Percentiles rank a stretch among this genome's conserved stretches.
phyloP scores from a whole-genome alignment of 2,113 vertebrate genomes.

The Macquaria ambigua region DNA sequence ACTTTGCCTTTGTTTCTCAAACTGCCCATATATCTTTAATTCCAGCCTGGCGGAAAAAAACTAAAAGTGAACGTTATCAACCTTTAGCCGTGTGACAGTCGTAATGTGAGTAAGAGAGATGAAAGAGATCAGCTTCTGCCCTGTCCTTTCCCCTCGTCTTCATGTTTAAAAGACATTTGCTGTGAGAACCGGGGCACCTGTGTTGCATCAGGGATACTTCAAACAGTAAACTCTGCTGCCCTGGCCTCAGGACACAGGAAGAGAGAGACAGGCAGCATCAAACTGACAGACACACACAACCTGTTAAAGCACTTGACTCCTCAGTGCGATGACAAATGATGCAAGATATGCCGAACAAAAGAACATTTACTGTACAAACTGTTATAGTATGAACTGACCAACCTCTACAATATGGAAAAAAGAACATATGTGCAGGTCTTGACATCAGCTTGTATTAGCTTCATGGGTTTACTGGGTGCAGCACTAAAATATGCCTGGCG shows the following conservation, averaged over 20 bases:
- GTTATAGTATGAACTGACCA: not conserved
- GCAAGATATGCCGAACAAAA: conserved; percentile 29
- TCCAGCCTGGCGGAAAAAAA: not conserved
- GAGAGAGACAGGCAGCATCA: conserved; percentile 33
- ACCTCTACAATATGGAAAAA: not conserved
- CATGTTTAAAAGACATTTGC: conserved; percentile 52
- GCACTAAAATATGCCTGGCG: conserved; percentile 36
- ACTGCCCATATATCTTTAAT: not conserved
- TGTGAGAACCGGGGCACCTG: conserved; percentile 59
- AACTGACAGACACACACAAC: conserved; percentile 32
- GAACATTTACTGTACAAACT: conserved; percentile 20
- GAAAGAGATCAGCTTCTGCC: conserved; percentile 6
- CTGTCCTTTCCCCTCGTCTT: conserved; percentile 23
- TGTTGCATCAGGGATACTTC: conserved; percentile 64
- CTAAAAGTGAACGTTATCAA: not conserved
- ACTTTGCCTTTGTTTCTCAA: not conserved
- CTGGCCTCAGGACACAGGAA: conserved; percentile 28
- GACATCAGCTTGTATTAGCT: conserved; percentile 30
- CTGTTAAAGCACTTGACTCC: conserved; percentile 64
- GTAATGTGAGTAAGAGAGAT: conserved; percentile 44
- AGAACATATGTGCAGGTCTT: conserved; percentile 1
- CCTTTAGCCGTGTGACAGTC: not conserved
- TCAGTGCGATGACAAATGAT: conserved; percentile 43
- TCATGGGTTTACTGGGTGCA: conserved; percentile 30
- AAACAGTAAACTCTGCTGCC: conserved; percentile 36